Conservation (phyloP, 2,797 vertebrate species). For the Brachyrhaphis roseni region DNA sequence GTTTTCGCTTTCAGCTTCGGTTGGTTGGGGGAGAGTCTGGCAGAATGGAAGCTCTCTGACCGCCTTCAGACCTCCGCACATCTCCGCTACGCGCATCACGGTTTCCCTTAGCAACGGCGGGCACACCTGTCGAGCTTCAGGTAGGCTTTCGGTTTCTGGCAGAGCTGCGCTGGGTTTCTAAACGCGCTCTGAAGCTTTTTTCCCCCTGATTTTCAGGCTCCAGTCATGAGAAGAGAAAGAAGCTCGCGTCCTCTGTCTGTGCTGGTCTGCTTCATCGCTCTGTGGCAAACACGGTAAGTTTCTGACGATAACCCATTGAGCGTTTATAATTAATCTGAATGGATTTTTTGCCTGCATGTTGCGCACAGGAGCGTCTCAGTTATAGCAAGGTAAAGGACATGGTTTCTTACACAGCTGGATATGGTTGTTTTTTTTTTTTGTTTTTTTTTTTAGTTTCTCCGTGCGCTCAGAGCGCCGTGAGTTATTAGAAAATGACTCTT, state of each 20-base stretch:
- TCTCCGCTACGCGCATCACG: background rate
- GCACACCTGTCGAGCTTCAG: constrained; percentile 10
- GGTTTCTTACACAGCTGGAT: background rate
- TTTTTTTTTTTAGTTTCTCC: background rate
- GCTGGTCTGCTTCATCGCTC: constrained; percentile 31
- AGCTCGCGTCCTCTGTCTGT: constrained; percentile 4
- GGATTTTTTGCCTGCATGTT: background rate
- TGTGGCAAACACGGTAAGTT: constrained; percentile 57
- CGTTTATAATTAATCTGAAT: background rate
- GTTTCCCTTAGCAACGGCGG: constrained; percentile 6
- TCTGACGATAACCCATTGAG: background rate
- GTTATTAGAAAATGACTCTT: background rate
- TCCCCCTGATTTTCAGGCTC: constrained; percentile 26
- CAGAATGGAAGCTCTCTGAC: constrained; percentile 1
- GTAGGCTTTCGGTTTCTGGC: background rate
- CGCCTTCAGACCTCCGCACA: background rate
- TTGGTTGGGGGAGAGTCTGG: background rate
- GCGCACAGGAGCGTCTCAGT: background rate
- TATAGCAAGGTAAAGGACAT: background rate
- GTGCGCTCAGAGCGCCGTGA: background rate
- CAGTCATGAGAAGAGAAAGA: constrained; percentile 54
- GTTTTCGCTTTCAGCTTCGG: background rate
- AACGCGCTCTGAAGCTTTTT: background rate
- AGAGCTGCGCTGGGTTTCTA: background rate
- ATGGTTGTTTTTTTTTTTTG: too few relatives aligned